Evolutionary conservation across 2,113 vertebrate species (phyloP).

Genomic region (Ivindomyrus marchei): DNA sequence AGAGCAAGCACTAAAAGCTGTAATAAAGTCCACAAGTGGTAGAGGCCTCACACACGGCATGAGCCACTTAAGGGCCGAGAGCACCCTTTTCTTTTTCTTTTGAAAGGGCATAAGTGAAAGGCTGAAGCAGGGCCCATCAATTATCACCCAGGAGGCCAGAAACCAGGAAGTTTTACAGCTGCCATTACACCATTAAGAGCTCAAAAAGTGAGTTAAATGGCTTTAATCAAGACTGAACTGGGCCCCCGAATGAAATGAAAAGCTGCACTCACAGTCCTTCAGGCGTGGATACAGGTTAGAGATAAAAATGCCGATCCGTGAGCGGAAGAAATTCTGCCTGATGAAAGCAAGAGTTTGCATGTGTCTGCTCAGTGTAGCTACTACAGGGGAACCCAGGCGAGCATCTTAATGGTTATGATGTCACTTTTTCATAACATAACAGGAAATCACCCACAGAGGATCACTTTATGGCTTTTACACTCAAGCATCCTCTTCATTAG

Average conservation of each 20-base stretch:
- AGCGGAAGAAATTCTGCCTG: background rate
- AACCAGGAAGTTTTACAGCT: conserved; percentile 1
- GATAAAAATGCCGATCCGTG: background rate
- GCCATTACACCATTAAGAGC: background rate
- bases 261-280: background rate
- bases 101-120: background rate
- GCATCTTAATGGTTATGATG: background rate
- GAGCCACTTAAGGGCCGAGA: background rate
- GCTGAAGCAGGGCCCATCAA: background rate
- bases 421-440: background rate
- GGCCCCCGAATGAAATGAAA: background rate
- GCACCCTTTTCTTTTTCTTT: background rate
- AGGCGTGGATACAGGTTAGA: background rate
- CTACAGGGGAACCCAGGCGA: background rate
- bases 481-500: background rate
- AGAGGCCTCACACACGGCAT: background rate
- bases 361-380: background rate
- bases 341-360: background rate
- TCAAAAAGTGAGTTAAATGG: conserved; percentile 2
- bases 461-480: background rate
- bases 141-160: background rate
- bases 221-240: background rate
- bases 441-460: background rate
- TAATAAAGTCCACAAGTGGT: background rate
- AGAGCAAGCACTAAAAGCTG: background rate